These are phyloP conservation scores for Lissonota sp. DNA, from an alignment of 2,888 invertebrate genomes.

Conservation along the genomic window DNA sequence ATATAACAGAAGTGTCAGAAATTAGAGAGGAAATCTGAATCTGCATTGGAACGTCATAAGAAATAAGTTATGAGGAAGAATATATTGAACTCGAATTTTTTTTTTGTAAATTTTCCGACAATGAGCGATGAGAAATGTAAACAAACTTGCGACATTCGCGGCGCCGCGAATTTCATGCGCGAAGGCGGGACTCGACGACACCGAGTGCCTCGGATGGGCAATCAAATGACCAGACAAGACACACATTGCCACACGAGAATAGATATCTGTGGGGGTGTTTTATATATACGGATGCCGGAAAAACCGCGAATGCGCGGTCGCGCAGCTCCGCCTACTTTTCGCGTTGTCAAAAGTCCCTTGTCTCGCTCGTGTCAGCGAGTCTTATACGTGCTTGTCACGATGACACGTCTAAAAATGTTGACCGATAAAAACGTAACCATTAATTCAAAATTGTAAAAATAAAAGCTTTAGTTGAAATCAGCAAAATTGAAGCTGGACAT, in stretches of 20 bases:
- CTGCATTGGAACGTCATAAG: too few relatives aligned
- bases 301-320: constrained; percentile 62
- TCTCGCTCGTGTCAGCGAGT: constrained; percentile 5
- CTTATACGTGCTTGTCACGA: too few relatives aligned
- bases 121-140: constrained; percentile 47
- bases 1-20: too few relatives aligned
- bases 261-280: background rate
- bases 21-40: too few relatives aligned
- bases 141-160: constrained; percentile 26
- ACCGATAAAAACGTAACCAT: too few relatives aligned
- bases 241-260: constrained; percentile 12
- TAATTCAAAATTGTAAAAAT: too few relatives aligned
- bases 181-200: constrained; percentile 66
- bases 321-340: constrained; percentile 68
- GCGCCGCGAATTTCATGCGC: constrained; percentile 48
- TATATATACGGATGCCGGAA: constrained; percentile 36
- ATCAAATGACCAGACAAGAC: constrained; percentile 66
- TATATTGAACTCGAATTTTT: background rate
- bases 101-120: constrained; percentile 18
- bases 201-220: constrained; percentile 60
- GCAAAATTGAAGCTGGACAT: too few relatives aligned
- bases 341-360: constrained; percentile 38
- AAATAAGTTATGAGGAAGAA: too few relatives aligned
- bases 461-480: too few relatives aligned
- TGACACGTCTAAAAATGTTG: too few relatives aligned